Conservation (phyloP, 2,888 invertebrate genomes). For the Leptarthrus brevirostris region DNA sequence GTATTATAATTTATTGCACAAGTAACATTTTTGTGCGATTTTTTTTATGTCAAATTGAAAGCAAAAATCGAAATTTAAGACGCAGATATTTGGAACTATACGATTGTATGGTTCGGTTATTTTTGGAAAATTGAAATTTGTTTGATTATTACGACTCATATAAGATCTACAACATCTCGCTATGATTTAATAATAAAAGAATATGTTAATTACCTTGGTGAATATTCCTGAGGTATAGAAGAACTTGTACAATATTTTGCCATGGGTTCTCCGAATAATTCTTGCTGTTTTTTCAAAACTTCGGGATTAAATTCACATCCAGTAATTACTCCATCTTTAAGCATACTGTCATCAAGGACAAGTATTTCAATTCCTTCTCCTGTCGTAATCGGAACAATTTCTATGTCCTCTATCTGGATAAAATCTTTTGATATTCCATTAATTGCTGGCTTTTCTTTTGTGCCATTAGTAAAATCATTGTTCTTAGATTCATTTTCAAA, state of each 20-base stretch:
- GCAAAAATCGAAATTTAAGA: no score
- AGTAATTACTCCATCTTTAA: conserved; percentile 56
- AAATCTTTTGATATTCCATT: conserved; percentile 10
- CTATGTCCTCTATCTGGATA: conserved; percentile 55
- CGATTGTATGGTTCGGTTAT: no score
- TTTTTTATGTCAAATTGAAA: no score
- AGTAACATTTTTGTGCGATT: no score
- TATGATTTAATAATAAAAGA: no score
- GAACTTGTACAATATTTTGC: conserved; percentile 54
- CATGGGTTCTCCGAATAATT: conserved; percentile 52
- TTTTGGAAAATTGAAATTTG: no score
- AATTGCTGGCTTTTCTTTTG: background rate
- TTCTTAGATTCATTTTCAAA: conserved; percentile 4
- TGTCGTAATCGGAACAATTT: conserved; percentile 56
- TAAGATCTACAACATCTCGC: no score
- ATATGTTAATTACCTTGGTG: conserved; percentile 58
- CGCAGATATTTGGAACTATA: no score
- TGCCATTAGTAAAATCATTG: background rate
- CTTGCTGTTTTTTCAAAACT: conserved; percentile 54
- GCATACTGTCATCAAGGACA: conserved; percentile 56
- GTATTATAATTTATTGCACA: no score
- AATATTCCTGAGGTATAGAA: conserved; percentile 52
- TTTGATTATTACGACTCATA: no score
- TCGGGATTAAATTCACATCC: conserved; percentile 53
- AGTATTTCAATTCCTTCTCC: conserved; percentile 55